phyloP scores from a whole-genome alignment of 35 echinoderm and acorn worm genomes.

The Heliocidaris erythrogramma region DNA sequence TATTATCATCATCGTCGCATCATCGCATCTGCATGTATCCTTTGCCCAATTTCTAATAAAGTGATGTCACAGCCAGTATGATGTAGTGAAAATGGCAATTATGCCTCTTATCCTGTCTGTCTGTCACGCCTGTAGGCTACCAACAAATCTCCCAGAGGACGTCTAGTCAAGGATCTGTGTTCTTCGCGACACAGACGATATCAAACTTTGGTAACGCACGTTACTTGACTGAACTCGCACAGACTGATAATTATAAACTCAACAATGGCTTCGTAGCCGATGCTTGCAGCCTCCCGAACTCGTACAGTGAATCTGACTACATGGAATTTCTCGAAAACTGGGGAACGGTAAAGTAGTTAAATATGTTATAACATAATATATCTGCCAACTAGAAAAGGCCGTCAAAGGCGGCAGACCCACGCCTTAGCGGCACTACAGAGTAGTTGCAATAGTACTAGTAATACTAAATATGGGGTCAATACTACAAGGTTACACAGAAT shows the following conservation, averaged over 20 bases:
- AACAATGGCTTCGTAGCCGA: conserved; percentile 41
- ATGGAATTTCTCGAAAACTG: conserved; percentile 56
- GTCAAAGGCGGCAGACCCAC: no score
- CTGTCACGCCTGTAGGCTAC: conserved; percentile 21
- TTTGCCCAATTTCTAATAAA: no score
- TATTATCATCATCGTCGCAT: no score
- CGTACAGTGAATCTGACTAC: conserved; percentile 9
- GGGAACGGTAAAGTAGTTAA: conserved; percentile 54
- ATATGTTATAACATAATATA: no score
- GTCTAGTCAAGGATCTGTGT: conserved; percentile 32
- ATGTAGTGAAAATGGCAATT: no score
- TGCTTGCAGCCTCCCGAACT: conserved; percentile 46
- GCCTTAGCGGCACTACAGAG: no score
- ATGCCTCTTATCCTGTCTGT: neutral
- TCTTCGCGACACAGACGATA: conserved; percentile 31
- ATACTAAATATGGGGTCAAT: no score
- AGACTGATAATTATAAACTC: conserved; percentile 23
- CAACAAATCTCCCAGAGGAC: neutral
- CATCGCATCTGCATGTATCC: no score
- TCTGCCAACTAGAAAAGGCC: no score
- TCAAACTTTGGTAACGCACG: conserved; percentile 48
- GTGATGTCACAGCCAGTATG: no score
- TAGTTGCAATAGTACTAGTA: no score
- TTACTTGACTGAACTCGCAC: conserved; percentile 49
- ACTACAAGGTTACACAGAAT: no score